A percentile compares a stretch with the other conserved stretches of the same genome.
These are phyloP conservation scores for Microchrysa polita DNA, from an alignment of 2,888 invertebrate genomes.

Conservation along the genomic window DNA sequence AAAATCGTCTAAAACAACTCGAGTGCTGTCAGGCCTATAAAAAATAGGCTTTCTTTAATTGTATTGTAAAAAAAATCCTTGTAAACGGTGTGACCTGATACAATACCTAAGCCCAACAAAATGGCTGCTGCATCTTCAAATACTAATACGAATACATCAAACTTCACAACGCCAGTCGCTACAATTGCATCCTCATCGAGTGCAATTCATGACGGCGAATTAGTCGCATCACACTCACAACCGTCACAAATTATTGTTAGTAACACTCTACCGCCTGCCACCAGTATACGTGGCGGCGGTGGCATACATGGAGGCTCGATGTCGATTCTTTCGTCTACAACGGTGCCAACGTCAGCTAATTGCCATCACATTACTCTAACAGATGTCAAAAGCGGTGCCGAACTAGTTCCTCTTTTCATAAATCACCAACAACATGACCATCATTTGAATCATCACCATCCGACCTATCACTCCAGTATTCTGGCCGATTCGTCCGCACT, in stretches of 20 bases:
- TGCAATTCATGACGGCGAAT: conserved; percentile 29
- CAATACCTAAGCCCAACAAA: conserved; percentile 27
- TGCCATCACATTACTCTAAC: conserved; percentile 29
- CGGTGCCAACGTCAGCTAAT: conserved; percentile 5
- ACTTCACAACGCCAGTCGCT: conserved; percentile 14
- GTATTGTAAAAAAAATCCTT: not conserved
- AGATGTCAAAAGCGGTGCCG: conserved; percentile 12
- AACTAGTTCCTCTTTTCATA: conserved; percentile 33
- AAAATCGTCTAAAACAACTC: no score
- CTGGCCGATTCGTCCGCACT: conserved; percentile 38
- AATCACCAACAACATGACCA: conserved; percentile 27
- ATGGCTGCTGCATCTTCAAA: conserved; percentile 49
- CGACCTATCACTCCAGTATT: not conserved
- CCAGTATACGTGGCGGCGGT: conserved; percentile 41
- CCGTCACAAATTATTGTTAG: conserved; percentile 32
- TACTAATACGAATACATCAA: conserved; percentile 5
- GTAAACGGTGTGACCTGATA: conserved; percentile 34
- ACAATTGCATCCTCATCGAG: conserved; percentile 32
- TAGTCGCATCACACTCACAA: conserved; percentile 33
- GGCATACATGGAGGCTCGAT: conserved; percentile 29
- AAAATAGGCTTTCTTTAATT: no score
- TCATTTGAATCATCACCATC: conserved; percentile 14
- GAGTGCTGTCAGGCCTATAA: no score
- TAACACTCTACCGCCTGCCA: conserved; percentile 43
- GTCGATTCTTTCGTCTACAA: conserved; percentile 13